phyloP scores from a whole-genome alignment of 2,888 invertebrate genomes.

The Bellardia pandia region DNA sequence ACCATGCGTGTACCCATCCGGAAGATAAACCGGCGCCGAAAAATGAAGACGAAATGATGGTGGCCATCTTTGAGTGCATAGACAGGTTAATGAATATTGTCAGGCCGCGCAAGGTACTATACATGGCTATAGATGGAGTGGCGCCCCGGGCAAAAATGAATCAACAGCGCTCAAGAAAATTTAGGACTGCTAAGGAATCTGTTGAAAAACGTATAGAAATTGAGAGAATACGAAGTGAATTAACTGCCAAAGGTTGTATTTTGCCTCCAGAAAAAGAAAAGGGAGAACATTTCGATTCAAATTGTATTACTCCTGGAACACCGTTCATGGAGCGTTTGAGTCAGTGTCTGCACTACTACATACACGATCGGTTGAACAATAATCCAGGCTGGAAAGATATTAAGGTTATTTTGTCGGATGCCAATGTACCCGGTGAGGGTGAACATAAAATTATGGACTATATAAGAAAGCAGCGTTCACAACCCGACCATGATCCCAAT shows the following conservation, averaged over 20 bases:
- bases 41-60: constrained; percentile 99
- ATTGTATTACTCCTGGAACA: constrained; percentile 99
- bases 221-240: constrained; percentile 90
- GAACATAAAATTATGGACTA: constrained; percentile 99
- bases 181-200: constrained; percentile 97
- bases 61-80: constrained; percentile 99
- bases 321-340: constrained; percentile 97
- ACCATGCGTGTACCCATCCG: constrained; percentile 99
- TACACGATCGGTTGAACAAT: constrained; percentile 88
- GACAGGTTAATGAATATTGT: constrained; percentile 97
- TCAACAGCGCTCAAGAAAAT: constrained; percentile 98
- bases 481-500: constrained; percentile 98
- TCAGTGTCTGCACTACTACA: constrained; percentile 87
- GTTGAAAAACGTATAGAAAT: constrained; percentile 95
- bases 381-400: constrained; percentile 98
- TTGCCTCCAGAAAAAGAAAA: constrained; percentile 95
- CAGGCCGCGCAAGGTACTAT: constrained; percentile 95
- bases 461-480: constrained; percentile 96
- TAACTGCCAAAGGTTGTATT: constrained; percentile 88
- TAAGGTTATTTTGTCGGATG: constrained; percentile 98
- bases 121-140: constrained; percentile 99
- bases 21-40: constrained; percentile 98
- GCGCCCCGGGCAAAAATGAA: constrained; percentile 99
- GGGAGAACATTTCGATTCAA: constrained; percentile 98
- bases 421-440: constrained; percentile 98